phyloP scores from a whole-genome alignment of 2,113 vertebrate genomes.

The Pseudopodoces humilis region DNA sequence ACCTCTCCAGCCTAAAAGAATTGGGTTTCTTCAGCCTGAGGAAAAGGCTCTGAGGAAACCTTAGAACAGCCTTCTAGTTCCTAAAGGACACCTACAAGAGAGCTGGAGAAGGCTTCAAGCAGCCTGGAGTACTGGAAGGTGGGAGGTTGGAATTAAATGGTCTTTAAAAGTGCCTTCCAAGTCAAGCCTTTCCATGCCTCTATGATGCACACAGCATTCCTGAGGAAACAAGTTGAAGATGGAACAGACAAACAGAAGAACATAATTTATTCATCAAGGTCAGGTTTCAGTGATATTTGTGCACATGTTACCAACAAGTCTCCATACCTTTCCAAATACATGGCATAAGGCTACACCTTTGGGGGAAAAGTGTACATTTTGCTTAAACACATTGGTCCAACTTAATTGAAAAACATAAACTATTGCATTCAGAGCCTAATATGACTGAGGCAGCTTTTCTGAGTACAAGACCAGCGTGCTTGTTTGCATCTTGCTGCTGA shows the following conservation, averaged over 20 bases:
- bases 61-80: background rate
- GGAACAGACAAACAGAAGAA: background rate
- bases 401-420: background rate
- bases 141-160: no score
- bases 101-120: background rate
- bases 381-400: background rate
- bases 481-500: background rate
- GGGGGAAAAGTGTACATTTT: background rate
- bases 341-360: background rate
- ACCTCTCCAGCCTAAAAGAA: background rate
- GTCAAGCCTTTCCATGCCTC: background rate
- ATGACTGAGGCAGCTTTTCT: background rate
- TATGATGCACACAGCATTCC: fast-evolving
- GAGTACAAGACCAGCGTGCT: background rate
- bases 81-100: background rate
- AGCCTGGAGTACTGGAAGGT: background rate
- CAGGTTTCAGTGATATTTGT: background rate
- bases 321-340: background rate
- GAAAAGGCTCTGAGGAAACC: background rate
- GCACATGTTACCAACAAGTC: no score
- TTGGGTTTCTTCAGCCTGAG: background rate
- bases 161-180: background rate
- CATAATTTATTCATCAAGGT: background rate
- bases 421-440: background rate
- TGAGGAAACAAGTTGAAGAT: background rate